A percentile compares a stretch with the other conserved stretches of the same genome.
Conservation (phyloP, 2,113 vertebrate species). For the Mungos mungo region DNA sequence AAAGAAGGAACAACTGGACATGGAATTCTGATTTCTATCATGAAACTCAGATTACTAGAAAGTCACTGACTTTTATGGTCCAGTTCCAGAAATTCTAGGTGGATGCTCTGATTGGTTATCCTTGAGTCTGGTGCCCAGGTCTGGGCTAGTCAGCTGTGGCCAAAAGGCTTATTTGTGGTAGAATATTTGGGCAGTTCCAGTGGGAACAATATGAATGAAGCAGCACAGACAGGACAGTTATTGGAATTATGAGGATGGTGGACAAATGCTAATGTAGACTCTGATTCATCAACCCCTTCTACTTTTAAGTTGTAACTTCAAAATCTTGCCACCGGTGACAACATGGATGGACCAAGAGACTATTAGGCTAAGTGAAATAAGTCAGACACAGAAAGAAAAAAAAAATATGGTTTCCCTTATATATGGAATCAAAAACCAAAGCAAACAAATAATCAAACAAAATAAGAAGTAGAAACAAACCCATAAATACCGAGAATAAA, state of each 20-base stretch:
- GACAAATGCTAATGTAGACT: background rate
- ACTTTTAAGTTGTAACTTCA: background rate
- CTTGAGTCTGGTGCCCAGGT: background rate
- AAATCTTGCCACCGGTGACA: background rate
- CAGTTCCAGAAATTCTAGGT: background rate
- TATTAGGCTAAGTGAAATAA: background rate
- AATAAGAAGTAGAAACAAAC: background rate
- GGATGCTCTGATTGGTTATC: background rate
- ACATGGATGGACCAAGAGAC: background rate
- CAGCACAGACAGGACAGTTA: background rate
- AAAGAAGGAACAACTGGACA: background rate
- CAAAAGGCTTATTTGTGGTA: background rate
- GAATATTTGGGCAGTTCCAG: background rate
- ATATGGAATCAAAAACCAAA: background rate
- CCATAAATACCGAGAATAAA: background rate
- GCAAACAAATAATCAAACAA: background rate
- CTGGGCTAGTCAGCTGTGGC: background rate
- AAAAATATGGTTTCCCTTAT: background rate
- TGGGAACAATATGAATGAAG: background rate
- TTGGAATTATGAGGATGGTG: background rate
- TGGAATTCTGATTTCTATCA: background rate
- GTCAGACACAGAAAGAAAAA: background rate
- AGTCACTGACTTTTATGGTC: background rate
- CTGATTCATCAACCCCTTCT: background rate
- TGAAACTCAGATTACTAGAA: background rate